Conservation (phyloP, 1,140 invertebrate species). For the Odontomachus brunneus region DNA sequence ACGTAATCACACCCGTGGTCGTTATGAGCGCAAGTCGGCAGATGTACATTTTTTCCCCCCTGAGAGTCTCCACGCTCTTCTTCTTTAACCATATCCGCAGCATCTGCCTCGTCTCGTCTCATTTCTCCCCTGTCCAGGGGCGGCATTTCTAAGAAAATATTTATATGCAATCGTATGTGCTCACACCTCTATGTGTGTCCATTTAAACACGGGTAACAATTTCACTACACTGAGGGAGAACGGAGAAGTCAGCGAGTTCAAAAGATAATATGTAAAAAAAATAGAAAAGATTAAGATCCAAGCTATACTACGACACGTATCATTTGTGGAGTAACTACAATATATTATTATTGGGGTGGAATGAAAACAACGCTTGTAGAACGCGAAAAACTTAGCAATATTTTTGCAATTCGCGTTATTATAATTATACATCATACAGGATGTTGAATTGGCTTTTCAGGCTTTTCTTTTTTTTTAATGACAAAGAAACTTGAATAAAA, state of each 20-base stretch:
- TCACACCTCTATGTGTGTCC: background rate
- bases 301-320: too few relatives aligned
- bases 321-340: background rate
- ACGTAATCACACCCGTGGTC: conserved; percentile 75
- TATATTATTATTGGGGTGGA: background rate
- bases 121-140: conserved; percentile 25
- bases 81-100: background rate
- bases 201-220: conserved; percentile 6
- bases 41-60: conserved; percentile 62
- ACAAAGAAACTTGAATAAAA: background rate
- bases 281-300: too few relatives aligned
- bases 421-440: background rate
- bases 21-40: conserved; percentile 71
- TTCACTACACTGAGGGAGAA: background rate
- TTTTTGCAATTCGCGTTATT: too few relatives aligned
- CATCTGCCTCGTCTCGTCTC: conserved; percentile 47
- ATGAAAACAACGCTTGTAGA: background rate
- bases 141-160: conserved; percentile 8
- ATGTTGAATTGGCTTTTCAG: background rate
- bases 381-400: background rate
- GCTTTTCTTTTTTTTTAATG: background rate
- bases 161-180: background rate
- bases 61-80: background rate
- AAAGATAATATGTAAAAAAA: too few relatives aligned
- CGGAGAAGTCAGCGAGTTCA: background rate